Evolutionary conservation across 2,113 vertebrate species (phyloP).

Genomic region (Nerophis ophidion): DNA sequence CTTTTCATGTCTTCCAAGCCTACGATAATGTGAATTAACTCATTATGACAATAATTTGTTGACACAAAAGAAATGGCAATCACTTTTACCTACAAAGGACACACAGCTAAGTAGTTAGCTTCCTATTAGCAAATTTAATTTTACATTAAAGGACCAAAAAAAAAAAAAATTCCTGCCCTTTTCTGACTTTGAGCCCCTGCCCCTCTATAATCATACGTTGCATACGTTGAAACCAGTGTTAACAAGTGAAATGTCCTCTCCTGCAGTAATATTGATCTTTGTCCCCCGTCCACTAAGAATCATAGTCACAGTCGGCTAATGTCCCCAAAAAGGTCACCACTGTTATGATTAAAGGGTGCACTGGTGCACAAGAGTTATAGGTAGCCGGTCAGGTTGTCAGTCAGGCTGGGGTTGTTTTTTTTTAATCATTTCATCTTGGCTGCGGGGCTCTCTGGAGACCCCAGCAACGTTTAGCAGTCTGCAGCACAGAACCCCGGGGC

Average conservation of each 20-base stretch:
- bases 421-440: constrained; percentile 97
- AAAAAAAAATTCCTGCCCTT: no score
- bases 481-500: constrained; percentile 91
- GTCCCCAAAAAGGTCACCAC: constrained; percentile 44
- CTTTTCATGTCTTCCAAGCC: no score
- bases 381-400: constrained; percentile 63
- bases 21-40: no score
- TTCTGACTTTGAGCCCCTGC: no score
- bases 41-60: no score
- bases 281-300: constrained; percentile 13
- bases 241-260: constrained; percentile 23
- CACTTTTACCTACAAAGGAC: no score
- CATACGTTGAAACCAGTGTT: constrained; percentile 5
- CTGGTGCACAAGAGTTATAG: constrained; percentile 50
- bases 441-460: constrained; percentile 85
- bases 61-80: no score
- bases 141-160: no score
- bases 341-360: constrained; percentile 48
- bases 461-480: constrained; percentile 94
- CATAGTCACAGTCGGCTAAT: constrained; percentile 40
- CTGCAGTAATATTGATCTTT: constrained; percentile 17
- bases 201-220: no score
- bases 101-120: no score
- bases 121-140: no score
- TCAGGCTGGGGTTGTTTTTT: constrained; percentile 79